A percentile compares a stretch with the other conserved stretches of the same genome.
Conservation (phyloP, 2,113 vertebrate species). For the Mirza zaza region DNA sequence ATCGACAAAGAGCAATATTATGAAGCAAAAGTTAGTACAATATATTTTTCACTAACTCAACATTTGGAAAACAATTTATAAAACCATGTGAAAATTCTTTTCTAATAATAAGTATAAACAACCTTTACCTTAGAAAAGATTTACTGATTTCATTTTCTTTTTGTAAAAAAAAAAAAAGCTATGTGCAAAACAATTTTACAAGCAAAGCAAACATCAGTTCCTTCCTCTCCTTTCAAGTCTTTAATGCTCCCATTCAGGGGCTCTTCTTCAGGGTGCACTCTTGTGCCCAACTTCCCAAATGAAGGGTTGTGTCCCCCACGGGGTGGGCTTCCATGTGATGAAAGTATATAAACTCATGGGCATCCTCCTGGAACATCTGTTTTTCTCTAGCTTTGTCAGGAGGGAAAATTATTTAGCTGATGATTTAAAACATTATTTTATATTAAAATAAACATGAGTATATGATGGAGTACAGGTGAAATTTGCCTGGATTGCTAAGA, state of each 20-base stretch:
- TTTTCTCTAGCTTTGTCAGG: background rate
- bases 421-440: background rate
- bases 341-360: background rate
- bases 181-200: background rate
- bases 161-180: background rate
- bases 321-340: background rate
- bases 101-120: background rate
- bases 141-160: background rate
- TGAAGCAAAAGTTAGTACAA: background rate
- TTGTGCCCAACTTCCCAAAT: background rate
- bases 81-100: background rate
- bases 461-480: background rate
- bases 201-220: background rate
- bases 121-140: background rate
- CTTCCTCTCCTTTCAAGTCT: background rate
- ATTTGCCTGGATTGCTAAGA: background rate
- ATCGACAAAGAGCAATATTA: background rate
- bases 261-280: fast-evolving
- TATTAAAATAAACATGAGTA: background rate
- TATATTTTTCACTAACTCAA: background rate
- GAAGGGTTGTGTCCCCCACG: fast-evolving
- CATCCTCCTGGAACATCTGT: background rate
- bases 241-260: background rate
- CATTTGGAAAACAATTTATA: background rate
- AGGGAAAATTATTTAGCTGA: background rate